Evolutionary conservation across 2,888 invertebrate species (phyloP), one percentile per base, ranked within the genome.

Genomic region (Dryomyza anilis): DNA sequence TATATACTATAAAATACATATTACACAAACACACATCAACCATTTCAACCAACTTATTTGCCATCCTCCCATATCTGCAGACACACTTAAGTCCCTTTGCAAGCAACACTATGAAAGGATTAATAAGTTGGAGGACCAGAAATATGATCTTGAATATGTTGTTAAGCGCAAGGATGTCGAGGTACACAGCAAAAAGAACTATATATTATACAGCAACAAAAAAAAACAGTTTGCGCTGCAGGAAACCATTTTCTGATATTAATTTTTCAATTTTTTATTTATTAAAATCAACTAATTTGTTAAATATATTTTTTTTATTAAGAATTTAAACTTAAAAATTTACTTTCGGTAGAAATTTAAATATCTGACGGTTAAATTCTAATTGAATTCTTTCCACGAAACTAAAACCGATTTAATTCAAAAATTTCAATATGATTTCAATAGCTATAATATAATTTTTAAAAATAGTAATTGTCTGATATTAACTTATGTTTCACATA

Each of bases 111-210:
- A 97, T 87, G 89, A 89, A 82, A 92, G 94, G 88, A 93, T 97
- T 88, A 85, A 84, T 85, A 85, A 86, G 78, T 89, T 98, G 88
- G 97, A 98, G 89, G 92, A 93, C 81, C 88, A 91, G 85, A 98
- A 98, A 88, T 98, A 93, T 88, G 99, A 99, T 90, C 89, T 98
- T 90, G 98, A 99, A 89, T 92, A 93, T 89, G 88, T 94, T 87
- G 96, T 98, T 86, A 94, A 94, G 87, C 93, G 93, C 89, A 98
- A 98, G 92, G 98, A 98, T 86, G 91, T 91, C 86, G 96, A 98
- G 95, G 97, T 98, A 92, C 89, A 88, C 82, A 77, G 70, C 79
- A 67, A 70, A 64, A 58, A 68, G 50, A 63, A 61, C 62, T 62
- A 68, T 69, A 66, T 48, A 60, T 52, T 43, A 56, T 30, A 62